Percentiles rank a stretch among this genome's conserved stretches.
Conservation (phyloP, 2,113 vertebrate genomes). For the Stigmatopora argus region DNA sequence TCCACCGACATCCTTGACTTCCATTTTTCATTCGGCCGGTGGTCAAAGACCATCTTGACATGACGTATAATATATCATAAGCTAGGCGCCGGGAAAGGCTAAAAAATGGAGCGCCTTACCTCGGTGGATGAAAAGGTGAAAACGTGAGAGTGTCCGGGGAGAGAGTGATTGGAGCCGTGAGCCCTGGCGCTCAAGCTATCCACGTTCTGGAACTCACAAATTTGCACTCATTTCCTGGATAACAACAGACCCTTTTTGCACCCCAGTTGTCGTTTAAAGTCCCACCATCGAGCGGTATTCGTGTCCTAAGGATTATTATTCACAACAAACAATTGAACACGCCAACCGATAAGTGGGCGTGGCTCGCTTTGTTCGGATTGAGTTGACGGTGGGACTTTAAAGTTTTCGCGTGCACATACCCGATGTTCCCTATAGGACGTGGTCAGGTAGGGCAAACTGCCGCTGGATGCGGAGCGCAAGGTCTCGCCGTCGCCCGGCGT, state of each 20-base stretch:
- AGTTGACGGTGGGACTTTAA: too few species aligned
- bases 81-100: neutral
- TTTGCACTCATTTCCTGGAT: constrained; percentile 15
- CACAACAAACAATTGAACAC: too few species aligned
- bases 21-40: too few species aligned
- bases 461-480: constrained; percentile 70
- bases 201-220: constrained; percentile 71
- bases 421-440: constrained; percentile 66
- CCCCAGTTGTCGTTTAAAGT: too few species aligned
- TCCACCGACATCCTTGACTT: too few species aligned
- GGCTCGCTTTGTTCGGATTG: too few species aligned
- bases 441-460: constrained; percentile 72
- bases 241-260: too few species aligned
- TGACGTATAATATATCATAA: neutral
- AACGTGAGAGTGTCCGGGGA: constrained; percentile 80
- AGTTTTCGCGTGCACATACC: too few species aligned
- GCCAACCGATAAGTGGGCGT: too few species aligned
- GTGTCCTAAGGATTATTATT: too few species aligned
- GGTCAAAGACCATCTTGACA: too few species aligned
- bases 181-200: constrained; percentile 78
- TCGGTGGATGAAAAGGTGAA: constrained; percentile 85
- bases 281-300: too few species aligned
- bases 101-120: constrained; percentile 71
- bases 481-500: constrained; percentile 49
- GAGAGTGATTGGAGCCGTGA: constrained; percentile 78